phyloP scores from a whole-genome alignment of 2,113 vertebrate species.

The Cichladusa arquata region DNA sequence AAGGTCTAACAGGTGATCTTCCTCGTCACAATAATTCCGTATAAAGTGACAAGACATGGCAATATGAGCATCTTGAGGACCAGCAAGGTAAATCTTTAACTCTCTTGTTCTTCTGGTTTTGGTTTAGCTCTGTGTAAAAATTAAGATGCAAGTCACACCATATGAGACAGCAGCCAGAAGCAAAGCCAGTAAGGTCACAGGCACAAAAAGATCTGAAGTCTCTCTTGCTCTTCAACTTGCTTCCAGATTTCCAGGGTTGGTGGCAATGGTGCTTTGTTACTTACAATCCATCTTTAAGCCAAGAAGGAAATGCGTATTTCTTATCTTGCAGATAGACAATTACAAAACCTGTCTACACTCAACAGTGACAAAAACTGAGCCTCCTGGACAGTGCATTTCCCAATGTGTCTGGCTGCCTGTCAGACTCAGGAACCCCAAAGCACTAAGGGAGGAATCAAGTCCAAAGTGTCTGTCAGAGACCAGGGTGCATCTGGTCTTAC shows the following conservation, averaged over 20 bases:
- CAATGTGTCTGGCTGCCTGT: rapidly evolving
- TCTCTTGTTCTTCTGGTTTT: not conserved
- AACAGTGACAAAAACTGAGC: not conserved
- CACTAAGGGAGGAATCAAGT: not conserved
- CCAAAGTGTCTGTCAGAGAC: not conserved
- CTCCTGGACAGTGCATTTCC: not conserved
- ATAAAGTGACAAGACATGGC: not conserved
- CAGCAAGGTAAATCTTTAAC: not conserved
- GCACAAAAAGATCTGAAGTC: not conserved
- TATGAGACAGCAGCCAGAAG: not conserved
- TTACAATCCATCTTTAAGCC: not conserved
- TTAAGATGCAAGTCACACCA: not conserved
- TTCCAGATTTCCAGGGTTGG: not conserved
- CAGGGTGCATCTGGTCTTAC: not conserved
- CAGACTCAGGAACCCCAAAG: not conserved
- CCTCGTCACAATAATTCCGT: not conserved
- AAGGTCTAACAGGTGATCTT: not conserved
- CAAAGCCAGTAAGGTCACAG: not conserved
- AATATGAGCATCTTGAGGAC: not conserved
- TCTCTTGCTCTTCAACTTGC: not conserved
- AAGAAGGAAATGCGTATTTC: not conserved
- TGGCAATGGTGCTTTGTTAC: not conserved
- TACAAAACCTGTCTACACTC: not conserved
- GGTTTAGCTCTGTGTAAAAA: not conserved
- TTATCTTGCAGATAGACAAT: not conserved